Percentiles rank a stretch among this genome's conserved stretches.
These are phyloP conservation scores for Hippocampus barbouri DNA, from an alignment of 2,113 vertebrate genomes.

Conservation along the genomic window DNA sequence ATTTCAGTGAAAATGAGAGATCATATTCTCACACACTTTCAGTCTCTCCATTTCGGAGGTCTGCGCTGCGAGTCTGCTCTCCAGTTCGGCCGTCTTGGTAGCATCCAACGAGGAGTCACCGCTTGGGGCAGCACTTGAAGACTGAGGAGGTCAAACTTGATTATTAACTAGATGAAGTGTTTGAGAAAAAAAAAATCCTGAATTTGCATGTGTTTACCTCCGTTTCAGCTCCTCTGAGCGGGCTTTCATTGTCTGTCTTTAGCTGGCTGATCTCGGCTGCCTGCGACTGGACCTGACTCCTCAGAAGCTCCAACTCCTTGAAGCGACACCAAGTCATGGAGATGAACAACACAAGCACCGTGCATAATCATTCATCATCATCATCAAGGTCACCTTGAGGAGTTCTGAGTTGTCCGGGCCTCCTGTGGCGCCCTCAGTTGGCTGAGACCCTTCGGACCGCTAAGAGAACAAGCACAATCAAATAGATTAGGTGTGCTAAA, in stretches of 20 bases:
- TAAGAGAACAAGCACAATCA: conserved; percentile 45
- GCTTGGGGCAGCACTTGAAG: conserved; percentile 35
- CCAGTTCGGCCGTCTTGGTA: conserved; percentile 64
- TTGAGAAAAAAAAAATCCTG: neutral
- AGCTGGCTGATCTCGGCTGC: conserved; percentile 78
- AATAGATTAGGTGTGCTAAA: too few species aligned
- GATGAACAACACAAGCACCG: neutral
- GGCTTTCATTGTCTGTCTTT: conserved; percentile 80
- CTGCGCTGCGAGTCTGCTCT: conserved; percentile 73
- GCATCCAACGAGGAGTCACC: conserved; percentile 29
- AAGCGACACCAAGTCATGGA: conserved; percentile 2
- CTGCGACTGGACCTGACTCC: conserved; percentile 77
- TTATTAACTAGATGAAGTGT: neutral
- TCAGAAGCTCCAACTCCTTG: conserved; percentile 82
- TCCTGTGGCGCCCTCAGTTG: conserved; percentile 52
- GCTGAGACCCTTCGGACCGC: conserved; percentile 70
- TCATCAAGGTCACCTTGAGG: neutral
- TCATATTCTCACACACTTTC: conserved; percentile 71
- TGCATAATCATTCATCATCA: neutral
- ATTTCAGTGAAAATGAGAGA: neutral
- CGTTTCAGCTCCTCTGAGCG: conserved; percentile 70
- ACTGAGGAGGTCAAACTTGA: conserved; percentile 53
- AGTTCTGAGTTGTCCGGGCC: conserved; percentile 68
- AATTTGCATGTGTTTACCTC: conserved; percentile 50
- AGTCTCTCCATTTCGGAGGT: conserved; percentile 76